Percentiles rank a stretch among this genome's conserved stretches.
These are phyloP conservation scores for Anoplolepis gracilipes DNA, from an alignment of 1,140 invertebrate species.

Conservation along the genomic window DNA sequence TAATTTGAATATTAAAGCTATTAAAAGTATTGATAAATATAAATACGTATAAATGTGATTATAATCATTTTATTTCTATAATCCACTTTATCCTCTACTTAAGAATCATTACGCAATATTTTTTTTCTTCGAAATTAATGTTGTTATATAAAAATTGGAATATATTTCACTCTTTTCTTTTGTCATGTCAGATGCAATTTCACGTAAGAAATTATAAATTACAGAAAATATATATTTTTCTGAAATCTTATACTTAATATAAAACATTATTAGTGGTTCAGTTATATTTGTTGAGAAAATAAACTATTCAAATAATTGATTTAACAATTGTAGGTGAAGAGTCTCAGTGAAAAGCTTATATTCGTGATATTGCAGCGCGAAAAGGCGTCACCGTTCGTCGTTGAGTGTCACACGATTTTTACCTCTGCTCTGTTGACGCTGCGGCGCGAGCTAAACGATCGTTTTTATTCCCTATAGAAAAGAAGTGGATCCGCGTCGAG, in stretches of 20 bases:
- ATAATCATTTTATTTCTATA: constrained; percentile 3
- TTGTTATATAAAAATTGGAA: neutral
- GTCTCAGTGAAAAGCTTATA: neutral
- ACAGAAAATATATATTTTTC: neutral
- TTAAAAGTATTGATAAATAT: constrained; percentile 20
- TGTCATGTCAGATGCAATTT: constrained; percentile 2
- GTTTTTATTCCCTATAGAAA: constrained; percentile 54
- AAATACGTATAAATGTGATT: neutral
- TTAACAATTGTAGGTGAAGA: neutral
- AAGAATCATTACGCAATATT: neutral
- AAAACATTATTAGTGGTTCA: neutral
- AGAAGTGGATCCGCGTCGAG: constrained; percentile 11
- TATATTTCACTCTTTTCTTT: neutral
- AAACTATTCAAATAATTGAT: constrained; percentile 8
- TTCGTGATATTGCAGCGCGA: neutral
- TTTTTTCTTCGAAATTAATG: neutral
- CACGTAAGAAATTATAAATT: neutral
- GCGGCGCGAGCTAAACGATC: constrained; percentile 48
- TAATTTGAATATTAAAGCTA: neutral
- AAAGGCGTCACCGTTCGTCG: constrained; percentile 27
- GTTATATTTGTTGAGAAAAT: neutral
- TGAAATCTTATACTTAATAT: neutral
- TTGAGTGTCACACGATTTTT: constrained; percentile 51
- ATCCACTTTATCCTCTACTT: neutral
- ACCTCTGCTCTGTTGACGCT: neutral